Evolutionary conservation across 1,140 invertebrate species (phyloP), one percentile per base, ranked within the genome.

Genomic region (Trinorchestia longiramus): DNA sequence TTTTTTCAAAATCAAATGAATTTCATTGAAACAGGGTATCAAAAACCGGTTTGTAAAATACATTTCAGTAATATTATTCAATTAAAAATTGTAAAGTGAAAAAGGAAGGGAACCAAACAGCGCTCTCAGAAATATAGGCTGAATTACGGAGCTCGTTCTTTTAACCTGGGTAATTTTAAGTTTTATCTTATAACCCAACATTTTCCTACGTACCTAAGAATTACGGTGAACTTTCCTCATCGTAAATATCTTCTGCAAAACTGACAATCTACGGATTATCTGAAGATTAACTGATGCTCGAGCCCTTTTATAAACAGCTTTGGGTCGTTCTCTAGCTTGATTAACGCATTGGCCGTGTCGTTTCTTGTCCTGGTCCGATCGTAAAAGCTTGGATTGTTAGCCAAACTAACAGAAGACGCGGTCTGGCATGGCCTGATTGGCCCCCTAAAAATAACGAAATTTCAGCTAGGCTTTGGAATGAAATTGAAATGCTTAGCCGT

Each of bases 301-400:
- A 77, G 15, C 62, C 1, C 62, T 77, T 77, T 77, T 77, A 77
- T 77, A 77, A 90, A 90, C 88, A 90, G 88, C 88, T 43, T 90
- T 36, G 41, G 62, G 88, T 42, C 88, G 88, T 90, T 90, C 28
- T 43, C 88, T 90, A 41, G 88, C 88, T 90, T 90, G 88, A 90
- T 90, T 90, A 90, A 90, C 88, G 88, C 88, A 43, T 90, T 43
- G 88, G 88, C 43, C 88, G 88, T 28, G 62, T 43, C 88, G 88
- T 90, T 90, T 41, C 88, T 41, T 90, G 88, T 43, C 43, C 41
- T 41, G 88, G 41, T 42, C n/a, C 8, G 88, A 42, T 90, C 88
- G 88, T 90, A 90, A 90, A 90, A 90, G 43, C 88, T 42, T 42
- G 88, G 88, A 90, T 90, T 90, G 88, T 43, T 90, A 41, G 41